Evolutionary conservation across 2,797 vertebrate species (phyloP), one percentile per base, ranked within the genome.

Genomic region (Stomatorhinus walkeri): DNA sequence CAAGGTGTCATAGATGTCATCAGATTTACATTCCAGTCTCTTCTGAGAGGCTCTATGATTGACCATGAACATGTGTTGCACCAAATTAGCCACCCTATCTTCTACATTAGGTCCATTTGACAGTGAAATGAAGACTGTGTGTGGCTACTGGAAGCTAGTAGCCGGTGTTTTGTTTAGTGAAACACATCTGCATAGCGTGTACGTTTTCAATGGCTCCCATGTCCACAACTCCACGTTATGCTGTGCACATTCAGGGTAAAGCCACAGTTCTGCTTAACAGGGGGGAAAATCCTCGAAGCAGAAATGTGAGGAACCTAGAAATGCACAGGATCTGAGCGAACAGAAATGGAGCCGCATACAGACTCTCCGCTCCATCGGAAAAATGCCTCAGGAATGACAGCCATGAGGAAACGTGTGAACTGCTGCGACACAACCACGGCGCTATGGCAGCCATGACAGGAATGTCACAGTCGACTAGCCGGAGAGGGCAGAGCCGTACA

Each of bases 1-100:
- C 79, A 91, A 46, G 28, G 87, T 46, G 8, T 91, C 86, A 56
- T 89, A 89, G 46, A 91, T 49, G 43, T 88, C 32, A 5, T 84
- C 72, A 36, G 59, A 87, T 16, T 72, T 43, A 19, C 72, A 79
- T 43, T 79, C 16, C 51, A 59, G 85, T 28, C 22, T 28, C 32
- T 28, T 48, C 52, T 8, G 14, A 14, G 24, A 54, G 9, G 24
- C 1, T 32, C 85, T 85, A 46, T 16, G n/a, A 51, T 85, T 24
- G 6, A 56, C 49, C 22, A 56, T n/a, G 5, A 56, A 59, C 51
- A 54, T 32, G 3, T 12, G 1, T 54, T 2, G 2, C 51, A 54
- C 14, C 85, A 22, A 24, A 48, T 79, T 40, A 79, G 7, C 14
- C 10, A 19, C 68, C 28, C 32, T 36, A 40, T 79, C 72, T 19